Evolutionary conservation across 2,888 invertebrate species (phyloP).

Genomic region (Loripinus fragilis): DNA sequence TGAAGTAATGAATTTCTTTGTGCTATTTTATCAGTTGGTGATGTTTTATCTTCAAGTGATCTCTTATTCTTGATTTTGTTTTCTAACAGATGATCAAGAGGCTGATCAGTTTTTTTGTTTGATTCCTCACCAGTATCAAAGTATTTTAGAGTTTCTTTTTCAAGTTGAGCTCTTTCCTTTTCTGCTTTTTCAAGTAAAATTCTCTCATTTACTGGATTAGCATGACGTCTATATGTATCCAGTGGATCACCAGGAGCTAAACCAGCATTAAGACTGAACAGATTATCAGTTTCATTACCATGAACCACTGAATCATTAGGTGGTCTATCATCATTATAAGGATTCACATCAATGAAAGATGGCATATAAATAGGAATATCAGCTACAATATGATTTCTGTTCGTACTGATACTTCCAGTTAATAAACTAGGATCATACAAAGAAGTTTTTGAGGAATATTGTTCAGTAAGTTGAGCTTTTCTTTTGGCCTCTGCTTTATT

Average conservation of each 20-base stretch:
- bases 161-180: constrained; percentile 35
- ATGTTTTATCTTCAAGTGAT: background rate
- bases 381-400: constrained; percentile 55
- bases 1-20: background rate
- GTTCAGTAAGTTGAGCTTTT: background rate
- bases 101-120: background rate
- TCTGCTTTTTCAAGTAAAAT: constrained; percentile 45
- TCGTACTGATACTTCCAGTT: constrained; percentile 22
- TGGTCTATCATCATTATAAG: background rate
- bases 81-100: background rate
- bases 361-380: constrained; percentile 58
- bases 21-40: background rate
- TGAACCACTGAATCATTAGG: background rate
- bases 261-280: constrained; percentile 31
- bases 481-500: background rate
- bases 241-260: constrained; percentile 35
- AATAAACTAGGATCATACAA: constrained; percentile 36
- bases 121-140: constrained; percentile 26
- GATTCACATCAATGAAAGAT: constrained; percentile 8
- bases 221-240: constrained; percentile 47
- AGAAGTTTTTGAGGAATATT: background rate
- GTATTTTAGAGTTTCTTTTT: constrained; percentile 37
- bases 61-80: too few relatives aligned
- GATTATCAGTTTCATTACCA: background rate
- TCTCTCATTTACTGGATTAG: constrained; percentile 54